These are phyloP conservation scores for Schlechtendalia chinensis DNA, from an alignment of 1,140 invertebrate species.

Conservation along the genomic window DNA sequence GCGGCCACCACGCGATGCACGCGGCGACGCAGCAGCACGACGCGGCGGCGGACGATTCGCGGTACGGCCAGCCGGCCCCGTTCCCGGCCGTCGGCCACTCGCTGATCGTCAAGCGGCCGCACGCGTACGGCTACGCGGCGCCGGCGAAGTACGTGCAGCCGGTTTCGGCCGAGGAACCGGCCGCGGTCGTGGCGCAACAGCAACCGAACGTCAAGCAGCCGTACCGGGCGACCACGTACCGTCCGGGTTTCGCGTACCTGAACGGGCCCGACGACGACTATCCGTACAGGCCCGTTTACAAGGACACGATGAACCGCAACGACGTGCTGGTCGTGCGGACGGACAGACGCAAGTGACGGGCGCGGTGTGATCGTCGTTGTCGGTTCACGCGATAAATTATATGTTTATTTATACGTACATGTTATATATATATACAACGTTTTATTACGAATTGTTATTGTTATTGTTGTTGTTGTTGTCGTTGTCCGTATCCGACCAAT, in stretches of 20 bases:
- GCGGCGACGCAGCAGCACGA: not conserved
- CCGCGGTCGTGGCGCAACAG: not conserved
- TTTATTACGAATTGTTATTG: not conserved
- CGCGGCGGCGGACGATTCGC: not conserved
- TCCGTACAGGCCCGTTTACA: conserved; percentile 36
- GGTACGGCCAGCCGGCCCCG: not conserved
- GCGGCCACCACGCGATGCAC: not conserved
- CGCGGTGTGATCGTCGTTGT: not conserved
- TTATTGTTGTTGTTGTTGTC: not conserved
- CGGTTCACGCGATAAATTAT: not conserved
- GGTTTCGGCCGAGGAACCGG: conserved; percentile 11
- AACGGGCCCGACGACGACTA: conserved; percentile 19
- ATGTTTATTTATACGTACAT: not conserved
- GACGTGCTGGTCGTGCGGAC: conserved; percentile 7
- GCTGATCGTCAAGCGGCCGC: conserved; percentile 14
- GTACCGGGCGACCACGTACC: conserved; percentile 22
- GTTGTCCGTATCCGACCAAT: no score
- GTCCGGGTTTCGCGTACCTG: conserved; percentile 11
- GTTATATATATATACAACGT: not conserved
- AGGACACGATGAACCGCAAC: conserved; percentile 33
- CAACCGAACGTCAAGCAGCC: conserved; percentile 11
- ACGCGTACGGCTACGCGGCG: conserved; percentile 26
- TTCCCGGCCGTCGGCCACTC: not conserved
- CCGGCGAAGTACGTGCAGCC: not conserved
- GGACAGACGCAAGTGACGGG: not conserved